phyloP scores from a whole-genome alignment of 2,113 vertebrate genomes.

The Pelvicachromis taeniatus region DNA sequence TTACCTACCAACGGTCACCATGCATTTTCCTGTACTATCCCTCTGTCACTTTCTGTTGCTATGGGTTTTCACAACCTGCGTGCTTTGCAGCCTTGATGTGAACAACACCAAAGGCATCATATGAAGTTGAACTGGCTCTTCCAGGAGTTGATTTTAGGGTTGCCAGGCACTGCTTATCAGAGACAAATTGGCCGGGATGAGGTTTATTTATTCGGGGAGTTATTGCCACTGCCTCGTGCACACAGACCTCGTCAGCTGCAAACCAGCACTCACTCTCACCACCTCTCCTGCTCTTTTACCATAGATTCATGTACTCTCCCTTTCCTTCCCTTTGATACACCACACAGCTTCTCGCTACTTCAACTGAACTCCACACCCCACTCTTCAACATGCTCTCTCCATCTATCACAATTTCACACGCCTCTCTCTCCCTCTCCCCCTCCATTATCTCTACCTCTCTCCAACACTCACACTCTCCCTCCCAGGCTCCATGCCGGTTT shows the following conservation, averaged over 20 bases:
- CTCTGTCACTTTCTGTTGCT: not conserved
- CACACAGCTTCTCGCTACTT: not conserved
- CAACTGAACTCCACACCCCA: not conserved
- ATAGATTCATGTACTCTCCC: not conserved
- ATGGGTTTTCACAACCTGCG: not conserved
- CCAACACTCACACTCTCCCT: not conserved
- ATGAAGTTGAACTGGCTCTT: conserved; percentile 28
- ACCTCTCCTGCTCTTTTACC: not conserved
- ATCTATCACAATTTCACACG: conserved; percentile 21
- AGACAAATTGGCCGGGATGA: conserved; percentile 54
- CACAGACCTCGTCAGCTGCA: not conserved
- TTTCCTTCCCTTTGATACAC: not conserved
- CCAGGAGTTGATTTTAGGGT: not conserved
- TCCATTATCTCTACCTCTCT: conserved; percentile 8
- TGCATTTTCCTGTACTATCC: not conserved
- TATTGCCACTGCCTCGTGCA: not conserved
- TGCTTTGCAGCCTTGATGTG: not conserved
- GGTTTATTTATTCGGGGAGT: conserved; percentile 52
- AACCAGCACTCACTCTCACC: not conserved
- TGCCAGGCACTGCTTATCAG: conserved; percentile 47
- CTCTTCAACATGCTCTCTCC: not conserved
- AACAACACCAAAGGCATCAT: conserved; percentile 7
- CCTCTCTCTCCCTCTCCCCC: not conserved
- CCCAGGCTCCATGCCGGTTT: not conserved
- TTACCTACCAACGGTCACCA: not conserved